Base-by-base conservation (phyloP, 2,113 vertebrate species). In the Sceloporus undulatus region DNA sequence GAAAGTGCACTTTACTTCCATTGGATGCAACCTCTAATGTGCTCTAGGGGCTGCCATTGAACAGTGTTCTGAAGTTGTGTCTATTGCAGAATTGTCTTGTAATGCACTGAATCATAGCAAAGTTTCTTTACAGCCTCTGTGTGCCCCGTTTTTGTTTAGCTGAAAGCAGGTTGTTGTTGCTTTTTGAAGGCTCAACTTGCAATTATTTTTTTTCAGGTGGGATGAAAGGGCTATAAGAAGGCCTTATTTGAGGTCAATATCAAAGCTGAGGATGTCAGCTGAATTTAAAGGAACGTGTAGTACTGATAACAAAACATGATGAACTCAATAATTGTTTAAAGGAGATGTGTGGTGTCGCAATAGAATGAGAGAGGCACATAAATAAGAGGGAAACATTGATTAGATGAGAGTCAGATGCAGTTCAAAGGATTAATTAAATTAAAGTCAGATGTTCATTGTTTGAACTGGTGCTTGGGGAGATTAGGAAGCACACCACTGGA, bases 371-470 rank as follows among this genome's bases (percentile, higher is more conserved):
- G 66, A 5, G 59, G 25, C 84, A n/a, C n/a, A 79, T 76, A 89
- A 85, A 77, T 42, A 88, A 52, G 62, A 29, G 21, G 21, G 25
- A 92, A 84, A 88, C 70, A 76, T 34, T 62, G 40, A 80, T 88
- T 91, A 56, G 42, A 48, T 83, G 27, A 65, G 81, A 82, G 71
- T 83, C 85, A 91, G 66, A 34, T 79, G 68, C 88, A 90, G 71
- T 82, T 90, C 29, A 85, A 82, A 56, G 48, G 56, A 68, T 40
- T 29, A 85, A 90, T 88, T 78, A 91, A 87, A 62, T 82, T 66
- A 85, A 40, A 87, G 8, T 81, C 38, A 90, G 48, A 52, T 86
- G 73, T 71, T 85, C 13, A 79, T 68, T 86, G 38, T 54, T 48
- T 59, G 86, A 87, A 76, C 0, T 86, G 59, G 25, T 79, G 48